Conservation (phyloP, 1,140 invertebrate species). For the Drosophila nigromelanica region DNA sequence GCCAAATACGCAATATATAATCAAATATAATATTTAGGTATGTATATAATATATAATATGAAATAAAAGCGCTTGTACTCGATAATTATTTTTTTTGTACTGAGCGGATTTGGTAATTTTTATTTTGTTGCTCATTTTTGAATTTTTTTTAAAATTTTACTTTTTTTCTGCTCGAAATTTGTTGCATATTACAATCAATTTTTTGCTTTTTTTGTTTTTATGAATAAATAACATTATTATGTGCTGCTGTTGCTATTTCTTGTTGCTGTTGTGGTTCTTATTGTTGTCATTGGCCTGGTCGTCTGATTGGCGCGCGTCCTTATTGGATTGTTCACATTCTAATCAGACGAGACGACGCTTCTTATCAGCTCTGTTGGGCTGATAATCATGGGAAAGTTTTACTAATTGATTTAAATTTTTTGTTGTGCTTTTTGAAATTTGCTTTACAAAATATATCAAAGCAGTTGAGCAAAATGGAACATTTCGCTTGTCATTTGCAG, state of each 20-base stretch:
- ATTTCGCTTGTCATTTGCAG: conserved; percentile 1
- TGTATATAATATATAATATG: neutral
- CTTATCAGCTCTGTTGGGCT: conserved; percentile 6
- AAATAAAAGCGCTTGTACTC: conserved; percentile 5
- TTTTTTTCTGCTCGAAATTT: conserved; percentile 17
- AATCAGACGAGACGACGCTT: no score
- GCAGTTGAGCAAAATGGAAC: conserved; percentile 13
- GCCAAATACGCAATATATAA: conserved; percentile 23
- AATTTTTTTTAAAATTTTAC: conserved; percentile 27
- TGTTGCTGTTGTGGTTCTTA: neutral
- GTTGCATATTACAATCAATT: conserved; percentile 49
- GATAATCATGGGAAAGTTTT: conserved; percentile 36
- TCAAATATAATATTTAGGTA: conserved; percentile 1
- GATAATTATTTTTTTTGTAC: neutral
- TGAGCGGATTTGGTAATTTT: conserved; percentile 21
- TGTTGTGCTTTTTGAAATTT: neutral
- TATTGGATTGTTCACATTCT: conserved; percentile 12
- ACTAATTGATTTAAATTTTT: neutral
- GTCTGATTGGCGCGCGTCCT: conserved; percentile 8
- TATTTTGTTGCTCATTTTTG: conserved; percentile 20
- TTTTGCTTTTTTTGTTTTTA: conserved; percentile 16
- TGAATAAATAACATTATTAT: conserved; percentile 41
- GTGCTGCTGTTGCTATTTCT: conserved; percentile 5
- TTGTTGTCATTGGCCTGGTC: neutral
- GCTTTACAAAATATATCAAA: conserved; percentile 35